Conservation (phyloP, 2,888 invertebrate genomes). For the Machimus atricapillus region DNA sequence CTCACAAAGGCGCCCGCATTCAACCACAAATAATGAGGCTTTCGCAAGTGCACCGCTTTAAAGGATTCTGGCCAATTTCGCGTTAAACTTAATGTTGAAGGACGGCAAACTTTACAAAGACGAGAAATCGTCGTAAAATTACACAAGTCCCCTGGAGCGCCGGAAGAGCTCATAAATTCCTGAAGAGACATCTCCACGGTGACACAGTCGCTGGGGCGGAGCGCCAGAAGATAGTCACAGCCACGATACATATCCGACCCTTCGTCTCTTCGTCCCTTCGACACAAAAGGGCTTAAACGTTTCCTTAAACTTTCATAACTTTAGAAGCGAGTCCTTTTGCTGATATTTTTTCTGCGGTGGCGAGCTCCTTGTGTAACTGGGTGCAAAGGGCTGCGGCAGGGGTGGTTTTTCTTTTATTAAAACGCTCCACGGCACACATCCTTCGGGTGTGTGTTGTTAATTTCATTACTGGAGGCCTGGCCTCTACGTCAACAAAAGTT, state of each 20-base stretch:
- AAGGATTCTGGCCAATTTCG: constrained; percentile 1
- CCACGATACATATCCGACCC: neutral
- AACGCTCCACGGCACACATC: neutral
- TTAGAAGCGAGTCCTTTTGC: constrained; percentile 31
- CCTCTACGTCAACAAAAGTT: neutral
- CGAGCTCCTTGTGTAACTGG: neutral
- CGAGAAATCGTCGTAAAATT: constrained; percentile 34
- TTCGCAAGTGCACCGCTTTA: neutral
- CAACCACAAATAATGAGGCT: neutral
- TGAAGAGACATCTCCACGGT: constrained; percentile 28
- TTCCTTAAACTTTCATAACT: constrained; percentile 39
- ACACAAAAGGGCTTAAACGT: constrained; percentile 35
- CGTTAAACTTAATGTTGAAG: constrained; percentile 3
- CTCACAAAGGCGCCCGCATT: neutral
- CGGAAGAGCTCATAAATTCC: constrained; percentile 32
- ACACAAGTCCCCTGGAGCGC: neutral
- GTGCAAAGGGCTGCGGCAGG: neutral
- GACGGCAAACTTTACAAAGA: constrained; percentile 20
- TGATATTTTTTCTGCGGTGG: constrained; percentile 16
- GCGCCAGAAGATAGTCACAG: neutral
- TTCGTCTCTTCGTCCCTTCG: neutral
- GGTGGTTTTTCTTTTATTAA: neutral
- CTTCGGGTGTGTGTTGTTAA: neutral
- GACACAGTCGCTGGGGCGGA: neutral
- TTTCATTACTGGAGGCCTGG: constrained; percentile 8